Base-by-base conservation (phyloP, 1,140 invertebrate species). In the Chionoecetes opilio region DNA sequence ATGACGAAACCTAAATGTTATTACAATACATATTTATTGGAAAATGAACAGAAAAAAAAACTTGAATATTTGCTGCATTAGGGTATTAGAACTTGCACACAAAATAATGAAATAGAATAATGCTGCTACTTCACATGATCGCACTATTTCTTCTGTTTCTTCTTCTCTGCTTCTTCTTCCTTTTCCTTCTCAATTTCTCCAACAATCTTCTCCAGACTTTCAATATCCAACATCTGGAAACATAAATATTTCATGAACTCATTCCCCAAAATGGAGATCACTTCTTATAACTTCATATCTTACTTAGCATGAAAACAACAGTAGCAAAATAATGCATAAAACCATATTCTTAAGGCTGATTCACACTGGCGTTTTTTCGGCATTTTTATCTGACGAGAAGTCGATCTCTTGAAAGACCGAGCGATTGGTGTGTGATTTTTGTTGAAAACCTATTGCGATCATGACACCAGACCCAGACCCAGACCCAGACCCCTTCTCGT, bases 121-220 rank as follows among this genome's bases (percentile, higher is more conserved):
- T 38, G n/a, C 8, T 14, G 26, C 87, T 90, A 34, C 14, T 31
- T 29, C 88, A 46, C 41, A 91, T 21, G 63, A 75, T 32, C 29
- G 53, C 6, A 34, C 96, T 96, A 97, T 96, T 99, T 99, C 97
- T 99, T 99, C 96, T 99, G 98, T 97, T 99, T 99, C 97, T 99
- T 99, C 97, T 99, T 99, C 97, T 99, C 99, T 46, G 99, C 99
- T 97, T 99, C 99, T 96, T 99, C 99, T 97, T 99, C 99, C 96
- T 99, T 99, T 97, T 99, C 99, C 97, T 99, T 99, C 97, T 99
- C 99, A 96, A 99, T 99, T 97, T 99, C 98, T 86, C 98, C 98
- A 6, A 99, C 99, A 97, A 99, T 99, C 96, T 98, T 98, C 92
- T 99, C 99, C 96, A 99, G 99, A 87, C 98, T 98, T 84, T 99